A percentile compares a stretch with the other conserved stretches of the same genome.
Conservation (phyloP, 2,797 vertebrate genomes). For the Remorina albescens region DNA sequence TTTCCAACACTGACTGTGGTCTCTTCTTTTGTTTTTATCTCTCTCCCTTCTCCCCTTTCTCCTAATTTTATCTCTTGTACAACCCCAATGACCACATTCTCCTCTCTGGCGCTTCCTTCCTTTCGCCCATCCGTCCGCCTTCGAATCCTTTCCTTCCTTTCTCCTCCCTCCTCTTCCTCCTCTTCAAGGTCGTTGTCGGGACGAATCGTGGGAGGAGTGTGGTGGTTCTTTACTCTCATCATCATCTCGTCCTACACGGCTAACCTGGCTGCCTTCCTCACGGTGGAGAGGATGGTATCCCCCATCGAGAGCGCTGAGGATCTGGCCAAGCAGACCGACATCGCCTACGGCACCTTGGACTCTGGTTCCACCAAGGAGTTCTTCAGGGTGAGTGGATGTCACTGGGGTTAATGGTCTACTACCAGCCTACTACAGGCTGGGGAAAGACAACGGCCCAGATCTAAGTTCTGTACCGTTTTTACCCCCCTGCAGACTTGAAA, state of each 20-base stretch:
- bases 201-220: slow-evolving; percentile 97
- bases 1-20: slow-evolving; percentile 27
- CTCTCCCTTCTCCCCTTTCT: slow-evolving; percentile 21
- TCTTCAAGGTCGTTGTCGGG: slow-evolving; percentile 93
- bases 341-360: slow-evolving; percentile 97
- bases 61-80: slow-evolving; percentile 31
- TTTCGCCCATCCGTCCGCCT: background rate
- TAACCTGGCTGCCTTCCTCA: slow-evolving; percentile 98
- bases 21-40: slow-evolving; percentile 13
- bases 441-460: background rate
- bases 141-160: slow-evolving; percentile 3
- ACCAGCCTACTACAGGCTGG: slow-evolving; percentile 38
- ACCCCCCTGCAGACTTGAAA: background rate
- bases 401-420: slow-evolving; percentile 5
- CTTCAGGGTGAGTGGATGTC: slow-evolving; percentile 92
- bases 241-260: slow-evolving; percentile 99
- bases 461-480: background rate
- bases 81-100: slow-evolving; percentile 27
- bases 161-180: background rate
- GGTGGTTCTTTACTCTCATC: slow-evolving; percentile 99
- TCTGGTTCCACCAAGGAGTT: slow-evolving; percentile 99
- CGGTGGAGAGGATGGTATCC: slow-evolving; percentile 98
- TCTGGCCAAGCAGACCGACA: slow-evolving; percentile 98
- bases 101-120: slow-evolving; percentile 14
- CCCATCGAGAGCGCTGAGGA: slow-evolving; percentile 91